Percentiles rank a stretch among this genome's conserved stretches.
Conservation (phyloP, 2,797 vertebrate genomes). For the Gymnopithys bicolor region DNA sequence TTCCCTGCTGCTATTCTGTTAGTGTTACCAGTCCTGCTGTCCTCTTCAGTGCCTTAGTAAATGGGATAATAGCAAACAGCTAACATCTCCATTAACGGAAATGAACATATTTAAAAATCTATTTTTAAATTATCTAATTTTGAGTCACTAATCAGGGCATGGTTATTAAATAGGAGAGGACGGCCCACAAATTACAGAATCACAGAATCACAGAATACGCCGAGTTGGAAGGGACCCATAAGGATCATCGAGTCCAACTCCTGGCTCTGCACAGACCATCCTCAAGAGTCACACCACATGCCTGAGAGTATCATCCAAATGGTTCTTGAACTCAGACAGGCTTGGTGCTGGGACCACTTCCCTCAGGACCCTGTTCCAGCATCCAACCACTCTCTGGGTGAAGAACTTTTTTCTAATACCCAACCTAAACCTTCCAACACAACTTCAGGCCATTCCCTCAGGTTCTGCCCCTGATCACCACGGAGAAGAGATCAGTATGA, state of each 20-base stretch:
- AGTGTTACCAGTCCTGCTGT: background rate
- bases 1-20: background rate
- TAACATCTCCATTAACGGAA: background rate
- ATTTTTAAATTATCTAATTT: background rate
- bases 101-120: background rate
- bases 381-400: background rate
- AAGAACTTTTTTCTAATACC: background rate
- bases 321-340: background rate
- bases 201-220: background rate
- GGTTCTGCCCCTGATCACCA: background rate
- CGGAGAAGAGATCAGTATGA: background rate
- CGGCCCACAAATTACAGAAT: background rate
- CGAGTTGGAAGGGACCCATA: background rate
- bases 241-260: background rate
- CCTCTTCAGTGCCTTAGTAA: background rate
- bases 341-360: background rate
- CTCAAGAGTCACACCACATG: background rate
- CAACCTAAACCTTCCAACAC: background rate
- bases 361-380: background rate
- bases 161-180: background rate
- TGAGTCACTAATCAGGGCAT: background rate
- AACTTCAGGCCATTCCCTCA: background rate
- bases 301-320: background rate
- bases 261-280: background rate
- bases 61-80: background rate